Evolutionary conservation across 2,888 invertebrate species (phyloP), one percentile per base, ranked within the genome.

Genomic region (Tyria jacobaeae): DNA sequence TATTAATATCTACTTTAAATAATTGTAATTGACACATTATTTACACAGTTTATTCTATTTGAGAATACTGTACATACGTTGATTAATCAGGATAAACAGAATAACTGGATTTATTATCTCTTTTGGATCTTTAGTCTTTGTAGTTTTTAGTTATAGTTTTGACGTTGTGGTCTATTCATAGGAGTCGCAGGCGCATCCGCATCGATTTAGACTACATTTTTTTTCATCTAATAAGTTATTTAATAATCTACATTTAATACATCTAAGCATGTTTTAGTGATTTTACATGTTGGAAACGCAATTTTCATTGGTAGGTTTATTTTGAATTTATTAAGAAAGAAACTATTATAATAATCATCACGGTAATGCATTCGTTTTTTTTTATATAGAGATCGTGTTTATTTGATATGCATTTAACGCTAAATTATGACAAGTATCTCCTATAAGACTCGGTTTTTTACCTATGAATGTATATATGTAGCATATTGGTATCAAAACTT

Each of bases 171-270:
- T 52, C 39, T 39, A 24, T n/a, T 14, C 31, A 17, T 31, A n/a
- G 55, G 72, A 71, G 72, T 75, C 78, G 75, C 75, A 55, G 75
- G 75, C 75, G 78, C 57, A 64, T 75, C 73, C 70, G 49, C 51
- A 53, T 53, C 25, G 39, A 48, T 21, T 21, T 34, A 14, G 15
- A 50, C 37, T 55, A 9, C 54, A 6, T 1, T 39, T 50, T 39
- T 44, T 21, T 34, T 12, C 7, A 37, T n/a, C 27, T 17, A 49
- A 37, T 17, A 35, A 37, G 31, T 3, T 57, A 34, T 14, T 49
- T 17, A 35, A 34, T 35, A 21, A 21, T 3, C 7, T 14, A 31
- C 17, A 21, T 50, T 44, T 12, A 17, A 44, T 0, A 44, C 31
- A 34, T 21, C 7, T 50, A 50, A 34, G 34, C 34, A 31, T 34